Evolutionary conservation across 2,113 vertebrate species (phyloP).

Genomic region (sheep (Ovis aries)): ARS-UI_Ramb_v3.0 NC_056067.1:2111001-2111500

Average conservation of each 20-base stretch:
- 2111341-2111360: neutral
- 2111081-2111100: neutral
- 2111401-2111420: neutral
- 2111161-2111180: neutral
- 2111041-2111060: neutral
- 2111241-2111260: neutral
- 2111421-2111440: neutral
- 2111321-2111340: neutral
- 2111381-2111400: neutral
- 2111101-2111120: neutral
- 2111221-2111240: neutral
- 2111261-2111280: neutral
- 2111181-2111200: constrained; percentile 28
- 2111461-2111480: neutral
- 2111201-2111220: neutral
- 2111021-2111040: neutral
- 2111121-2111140: constrained; percentile 23
- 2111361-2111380: constrained; percentile 22
- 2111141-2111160: neutral
- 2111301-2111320: neutral
- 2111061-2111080: neutral
- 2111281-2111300: neutral
- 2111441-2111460: neutral
- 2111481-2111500: neutral
- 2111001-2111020: neutral